Percentiles rank a stretch among this genome's conserved stretches.
phyloP scores from a whole-genome alignment of 1,140 invertebrate species.

The Caenorhabditis brenneri region DNA sequence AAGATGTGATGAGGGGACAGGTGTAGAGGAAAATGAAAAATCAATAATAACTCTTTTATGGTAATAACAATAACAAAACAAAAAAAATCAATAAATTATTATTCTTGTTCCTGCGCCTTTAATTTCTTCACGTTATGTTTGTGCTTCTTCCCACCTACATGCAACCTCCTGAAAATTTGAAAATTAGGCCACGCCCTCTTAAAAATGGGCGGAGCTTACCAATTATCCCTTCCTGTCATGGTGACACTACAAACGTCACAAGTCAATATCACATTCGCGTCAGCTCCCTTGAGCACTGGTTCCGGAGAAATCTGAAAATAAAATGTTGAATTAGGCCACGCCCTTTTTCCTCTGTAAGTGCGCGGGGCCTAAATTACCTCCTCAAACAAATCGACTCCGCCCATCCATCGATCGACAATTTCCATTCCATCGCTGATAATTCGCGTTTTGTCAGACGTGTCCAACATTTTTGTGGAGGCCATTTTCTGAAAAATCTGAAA shows the following conservation, averaged over 20 bases:
- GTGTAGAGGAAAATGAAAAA: too few relatives aligned
- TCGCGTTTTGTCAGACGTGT: slow-evolving; percentile 34
- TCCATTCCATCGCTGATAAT: slow-evolving; percentile 44
- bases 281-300: background rate
- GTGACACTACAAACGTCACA: slow-evolving; percentile 29
- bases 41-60: too few relatives aligned
- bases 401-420: slow-evolving; percentile 37
- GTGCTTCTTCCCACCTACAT: slow-evolving; percentile 30
- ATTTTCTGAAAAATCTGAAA: slow-evolving; percentile 28
- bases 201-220: background rate
- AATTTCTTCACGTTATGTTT: background rate
- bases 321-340: background rate
- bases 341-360: background rate
- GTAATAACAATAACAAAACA: too few relatives aligned
- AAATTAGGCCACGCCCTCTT: background rate
- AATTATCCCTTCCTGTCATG: slow-evolving; percentile 36
- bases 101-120: too few relatives aligned
- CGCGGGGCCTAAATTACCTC: background rate
- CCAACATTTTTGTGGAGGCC: slow-evolving; percentile 2
- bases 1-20: too few relatives aligned
- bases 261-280: background rate
- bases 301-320: background rate
- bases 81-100: too few relatives aligned
- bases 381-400: background rate
- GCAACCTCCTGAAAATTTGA: background rate